Base-by-base conservation (phyloP, 2,113 vertebrate genomes). In the Clarias magur region DNA sequence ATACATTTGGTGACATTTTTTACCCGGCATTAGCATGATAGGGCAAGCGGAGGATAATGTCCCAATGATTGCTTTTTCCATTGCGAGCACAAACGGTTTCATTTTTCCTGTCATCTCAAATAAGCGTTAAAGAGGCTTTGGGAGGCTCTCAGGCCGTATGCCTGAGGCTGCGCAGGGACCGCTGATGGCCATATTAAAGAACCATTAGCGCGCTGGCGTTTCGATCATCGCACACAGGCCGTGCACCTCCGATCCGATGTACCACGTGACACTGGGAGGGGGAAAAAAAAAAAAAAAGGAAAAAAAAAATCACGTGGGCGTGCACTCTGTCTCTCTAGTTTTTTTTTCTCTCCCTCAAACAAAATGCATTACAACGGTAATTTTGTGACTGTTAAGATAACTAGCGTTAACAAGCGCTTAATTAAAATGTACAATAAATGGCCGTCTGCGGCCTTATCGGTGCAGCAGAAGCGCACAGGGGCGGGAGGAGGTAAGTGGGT, bases 51-150 rank as follows among this genome's bases (percentile, higher is more conserved):
- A 98, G 98, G 99, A 99, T 99, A 99, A 99, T 99, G 98, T 99
- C 97, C 97, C 97, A 97, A 97, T 99, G 98, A 99, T 99, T 99
- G 98, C 98, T 99, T 99, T 85, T 99, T 98, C 98, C 97, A 99
- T 99, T 98, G 98, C 97, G 98, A 98, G 97, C 98, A 98, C 98
- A 99, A 99, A 99, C 97, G 97, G 96, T 99, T 99, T 99, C 98
- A 99, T 99, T 99, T 99, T 99, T 99, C 98, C 98, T 99, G 98
- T 99, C 98, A 99, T 98, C 97, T 99, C 98, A 98, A 99, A 99
- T 99, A 99, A 99, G 97, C 98, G 98, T 99, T 99, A 99, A 99
- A 98, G 98, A 99, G 97, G 97, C 96, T 97, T 98, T 97, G 96
- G 86, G 97, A 98, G 97, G 97, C 97, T 97, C 97, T 97, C 95